Conservation (phyloP, 2,113 vertebrate species). For the Mus musculus region DNA sequence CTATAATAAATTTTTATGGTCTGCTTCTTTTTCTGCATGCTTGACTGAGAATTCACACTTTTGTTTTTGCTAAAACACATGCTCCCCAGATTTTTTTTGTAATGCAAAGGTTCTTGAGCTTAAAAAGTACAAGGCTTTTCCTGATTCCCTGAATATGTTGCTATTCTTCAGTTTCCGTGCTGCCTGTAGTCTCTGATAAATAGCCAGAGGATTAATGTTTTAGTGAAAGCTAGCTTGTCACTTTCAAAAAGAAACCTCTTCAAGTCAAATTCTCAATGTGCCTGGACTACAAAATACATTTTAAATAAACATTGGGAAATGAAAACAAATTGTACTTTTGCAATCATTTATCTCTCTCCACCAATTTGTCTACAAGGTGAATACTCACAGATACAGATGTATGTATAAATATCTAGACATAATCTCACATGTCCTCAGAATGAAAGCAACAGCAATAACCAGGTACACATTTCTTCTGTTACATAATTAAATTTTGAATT, state of each 20-base stretch:
- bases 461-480: neutral
- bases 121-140: neutral
- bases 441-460: neutral
- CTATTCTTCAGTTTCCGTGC: neutral
- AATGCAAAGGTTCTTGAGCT: constrained; percentile 26
- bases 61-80: constrained; percentile 45
- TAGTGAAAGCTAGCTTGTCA: constrained; percentile 63
- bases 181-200: constrained; percentile 63
- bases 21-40: neutral
- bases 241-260: constrained; percentile 66
- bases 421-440: neutral
- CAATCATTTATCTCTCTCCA: constrained; percentile 30
- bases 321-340: constrained; percentile 10
- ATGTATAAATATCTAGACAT: neutral
- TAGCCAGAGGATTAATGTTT: constrained; percentile 75
- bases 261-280: constrained; percentile 61
- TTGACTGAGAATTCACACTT: neutral
- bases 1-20: neutral
- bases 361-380: neutral
- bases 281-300: constrained; percentile 51
- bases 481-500: neutral
- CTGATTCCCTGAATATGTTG: constrained; percentile 55
- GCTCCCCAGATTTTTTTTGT: constrained; percentile 45
- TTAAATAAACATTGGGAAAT: constrained; percentile 60
- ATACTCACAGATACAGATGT: neutral